Conservation (phyloP, 2,113 vertebrate species). For the Eonycteris spelaea region DNA sequence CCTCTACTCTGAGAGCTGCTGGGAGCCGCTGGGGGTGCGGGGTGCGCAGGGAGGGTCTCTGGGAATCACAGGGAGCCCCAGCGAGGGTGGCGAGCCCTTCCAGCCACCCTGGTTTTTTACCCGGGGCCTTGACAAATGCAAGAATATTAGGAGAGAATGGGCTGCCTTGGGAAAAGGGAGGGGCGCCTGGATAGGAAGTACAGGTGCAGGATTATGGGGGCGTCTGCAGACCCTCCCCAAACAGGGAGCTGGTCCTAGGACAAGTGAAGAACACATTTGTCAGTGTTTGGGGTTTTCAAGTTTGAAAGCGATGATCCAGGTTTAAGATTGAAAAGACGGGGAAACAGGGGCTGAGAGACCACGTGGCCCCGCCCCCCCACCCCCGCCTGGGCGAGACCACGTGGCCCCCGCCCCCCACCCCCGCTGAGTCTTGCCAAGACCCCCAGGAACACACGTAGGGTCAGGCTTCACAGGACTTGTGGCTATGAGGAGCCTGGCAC, state of each 20-base stretch:
- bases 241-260: no score
- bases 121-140: rapidly evolving
- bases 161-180: not conserved
- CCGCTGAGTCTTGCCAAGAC: rapidly evolving
- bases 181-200: not conserved
- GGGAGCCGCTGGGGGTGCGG: not conserved
- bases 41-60: not conserved
- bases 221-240: not conserved
- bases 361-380: no score
- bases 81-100: not conserved
- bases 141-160: not conserved
- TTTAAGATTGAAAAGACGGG: not conserved
- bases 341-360: no score
- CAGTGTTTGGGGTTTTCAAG: not conserved
- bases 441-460: rapidly evolving
- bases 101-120: no score
- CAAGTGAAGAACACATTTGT: not conserved
- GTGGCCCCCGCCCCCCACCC: no score
- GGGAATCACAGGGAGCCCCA: not conserved
- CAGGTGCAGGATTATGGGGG: not conserved
- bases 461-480: not conserved
- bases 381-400: not conserved
- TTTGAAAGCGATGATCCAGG: not conserved
- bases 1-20: no score
- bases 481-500: rapidly evolving